These are phyloP conservation scores for Phenganax marumi DNA, from an alignment of 92 coral and sea anemone genomes.

Conservation along the genomic window DNA sequence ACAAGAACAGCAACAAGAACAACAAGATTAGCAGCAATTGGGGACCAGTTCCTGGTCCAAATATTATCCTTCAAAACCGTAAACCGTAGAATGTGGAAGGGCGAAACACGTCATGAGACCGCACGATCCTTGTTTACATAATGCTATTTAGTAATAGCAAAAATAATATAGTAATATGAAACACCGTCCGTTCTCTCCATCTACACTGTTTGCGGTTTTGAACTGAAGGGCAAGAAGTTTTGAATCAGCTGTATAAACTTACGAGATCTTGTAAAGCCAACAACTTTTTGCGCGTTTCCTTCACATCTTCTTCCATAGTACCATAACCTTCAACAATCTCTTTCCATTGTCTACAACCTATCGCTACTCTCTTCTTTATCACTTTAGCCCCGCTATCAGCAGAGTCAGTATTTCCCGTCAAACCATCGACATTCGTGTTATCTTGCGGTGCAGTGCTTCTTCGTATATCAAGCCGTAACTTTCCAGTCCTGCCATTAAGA, in stretches of 20 bases:
- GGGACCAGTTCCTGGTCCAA: too few relatives aligned
- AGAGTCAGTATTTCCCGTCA: constrained; percentile 1
- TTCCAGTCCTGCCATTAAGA: background rate
- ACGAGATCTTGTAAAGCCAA: constrained; percentile 75
- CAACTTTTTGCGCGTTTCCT: constrained; percentile 62
- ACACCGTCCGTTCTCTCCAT: too few relatives aligned
- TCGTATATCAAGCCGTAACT: constrained; percentile 17
- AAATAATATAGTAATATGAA: too few relatives aligned
- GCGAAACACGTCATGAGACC: too few relatives aligned
- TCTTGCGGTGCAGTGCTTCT: constrained; percentile 1
- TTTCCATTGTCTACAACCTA: constrained; percentile 42
- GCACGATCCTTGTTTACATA: too few relatives aligned
- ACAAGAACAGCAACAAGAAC: too few relatives aligned
- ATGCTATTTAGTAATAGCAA: too few relatives aligned
- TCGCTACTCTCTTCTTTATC: constrained; percentile 36
- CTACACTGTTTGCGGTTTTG: too few relatives aligned
- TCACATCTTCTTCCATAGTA: constrained; percentile 73
- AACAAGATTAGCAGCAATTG: too few relatives aligned
- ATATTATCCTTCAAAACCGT: too few relatives aligned
- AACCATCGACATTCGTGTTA: background rate
- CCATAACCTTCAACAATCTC: constrained; percentile 67
- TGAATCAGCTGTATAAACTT: constrained; percentile 19
- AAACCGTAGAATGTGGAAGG: too few relatives aligned
- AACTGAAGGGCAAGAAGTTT: too few relatives aligned
- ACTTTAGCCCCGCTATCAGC: constrained; percentile 15